phyloP scores from a whole-genome alignment of 2,797 vertebrate species.

The Sebastiscus albofasciatus region DNA sequence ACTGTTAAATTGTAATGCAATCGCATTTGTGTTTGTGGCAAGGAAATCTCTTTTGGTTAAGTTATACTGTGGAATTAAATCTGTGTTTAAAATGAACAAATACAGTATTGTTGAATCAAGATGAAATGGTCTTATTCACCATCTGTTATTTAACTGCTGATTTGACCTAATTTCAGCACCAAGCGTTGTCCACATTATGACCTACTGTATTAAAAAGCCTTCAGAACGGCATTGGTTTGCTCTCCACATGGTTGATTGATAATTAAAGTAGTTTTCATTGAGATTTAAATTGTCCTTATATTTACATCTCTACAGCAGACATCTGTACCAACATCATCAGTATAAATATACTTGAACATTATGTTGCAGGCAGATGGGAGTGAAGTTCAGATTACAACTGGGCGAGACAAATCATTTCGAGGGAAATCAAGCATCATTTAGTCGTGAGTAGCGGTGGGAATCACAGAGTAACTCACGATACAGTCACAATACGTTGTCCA shows the following conservation, averaged over 20 bases:
- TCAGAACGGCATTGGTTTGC: neutral
- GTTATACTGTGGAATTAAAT: neutral
- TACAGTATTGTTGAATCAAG: neutral
- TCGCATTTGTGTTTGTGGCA: neutral
- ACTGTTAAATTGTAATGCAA: neutral
- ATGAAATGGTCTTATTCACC: neutral
- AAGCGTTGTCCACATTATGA: neutral
- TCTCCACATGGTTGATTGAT: neutral
- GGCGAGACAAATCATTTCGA: neutral
- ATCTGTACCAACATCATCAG: neutral
- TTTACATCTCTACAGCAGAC: neutral
- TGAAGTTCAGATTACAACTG: neutral
- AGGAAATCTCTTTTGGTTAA: conserved; percentile 1
- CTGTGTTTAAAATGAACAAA: conserved; percentile 2
- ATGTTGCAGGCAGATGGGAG: neutral
- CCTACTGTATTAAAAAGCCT: neutral
- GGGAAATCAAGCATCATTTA: neutral
- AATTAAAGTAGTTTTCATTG: neutral
- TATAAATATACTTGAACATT: neutral
- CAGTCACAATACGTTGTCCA: too few species aligned
- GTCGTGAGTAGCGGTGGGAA: neutral
- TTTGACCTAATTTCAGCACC: neutral
- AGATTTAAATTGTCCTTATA: neutral
- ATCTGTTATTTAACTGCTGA: neutral
- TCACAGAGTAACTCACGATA: too few species aligned